phyloP scores from a whole-genome alignment of 2,888 invertebrate genomes.

The Micoletzkya japonica region DNA sequence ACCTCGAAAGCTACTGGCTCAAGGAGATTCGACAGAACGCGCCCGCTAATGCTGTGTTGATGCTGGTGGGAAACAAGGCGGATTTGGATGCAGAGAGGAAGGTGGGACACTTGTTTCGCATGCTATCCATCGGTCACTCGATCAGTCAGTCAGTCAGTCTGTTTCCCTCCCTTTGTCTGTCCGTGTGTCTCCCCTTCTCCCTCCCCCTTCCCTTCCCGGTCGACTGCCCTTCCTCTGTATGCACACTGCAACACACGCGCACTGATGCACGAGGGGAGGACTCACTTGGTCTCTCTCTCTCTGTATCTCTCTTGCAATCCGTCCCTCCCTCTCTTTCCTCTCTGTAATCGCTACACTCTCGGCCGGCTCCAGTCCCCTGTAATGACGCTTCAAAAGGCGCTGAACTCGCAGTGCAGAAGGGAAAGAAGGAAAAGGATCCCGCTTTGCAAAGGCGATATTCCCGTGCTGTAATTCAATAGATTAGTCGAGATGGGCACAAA shows the following conservation, averaged over 20 bases:
- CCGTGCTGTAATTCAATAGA: no score
- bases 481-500: no score
- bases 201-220: not conserved
- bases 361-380: not conserved
- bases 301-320: slow-evolving; percentile 25
- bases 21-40: slow-evolving; percentile 62
- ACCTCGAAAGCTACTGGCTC: slow-evolving; percentile 64
- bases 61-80: slow-evolving; percentile 64
- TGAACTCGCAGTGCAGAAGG: no score
- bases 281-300: slow-evolving; percentile 21
- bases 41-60: slow-evolving; percentile 63
- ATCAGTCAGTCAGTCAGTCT: not conserved
- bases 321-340: not conserved
- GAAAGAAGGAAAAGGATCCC: no score
- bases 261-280: no score
- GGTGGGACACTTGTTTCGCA: slow-evolving; percentile 31
- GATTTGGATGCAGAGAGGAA: slow-evolving; percentile 60
- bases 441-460: no score
- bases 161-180: slow-evolving; percentile 15
- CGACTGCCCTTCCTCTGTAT: not conserved
- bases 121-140: not conserved
- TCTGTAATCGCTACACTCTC: not conserved
- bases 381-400: no score
- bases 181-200: not conserved
- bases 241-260: not conserved